phyloP scores from a whole-genome alignment of 2,797 vertebrate species.

The Gymnodraco acuticeps region DNA sequence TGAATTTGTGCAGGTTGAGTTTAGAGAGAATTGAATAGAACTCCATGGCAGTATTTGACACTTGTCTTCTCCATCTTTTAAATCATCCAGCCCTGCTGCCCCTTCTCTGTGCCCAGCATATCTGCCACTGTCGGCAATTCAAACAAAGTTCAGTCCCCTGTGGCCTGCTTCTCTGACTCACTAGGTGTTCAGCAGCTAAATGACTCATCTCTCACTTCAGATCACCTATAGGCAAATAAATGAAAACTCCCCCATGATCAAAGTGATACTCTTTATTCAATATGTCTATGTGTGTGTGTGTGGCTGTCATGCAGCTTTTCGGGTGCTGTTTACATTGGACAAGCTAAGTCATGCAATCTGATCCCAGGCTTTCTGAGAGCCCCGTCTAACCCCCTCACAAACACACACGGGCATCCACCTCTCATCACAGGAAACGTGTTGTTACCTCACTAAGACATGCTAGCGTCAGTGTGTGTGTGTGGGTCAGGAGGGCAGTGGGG shows the following conservation, averaged over 20 bases:
- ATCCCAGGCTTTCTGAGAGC: conserved; percentile 64
- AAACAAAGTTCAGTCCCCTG: conserved; percentile 49
- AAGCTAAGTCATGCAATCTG: conserved; percentile 79
- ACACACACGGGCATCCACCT: conserved; percentile 63
- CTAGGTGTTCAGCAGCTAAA: conserved; percentile 53
- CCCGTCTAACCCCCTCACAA: conserved; percentile 36
- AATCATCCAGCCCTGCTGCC: conserved; percentile 31
- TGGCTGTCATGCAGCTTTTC: conserved; percentile 28
- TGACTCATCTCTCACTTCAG: conserved; percentile 40
- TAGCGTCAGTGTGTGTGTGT: conserved; percentile 77
- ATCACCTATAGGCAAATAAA: conserved; percentile 32
- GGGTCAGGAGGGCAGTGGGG: conserved; percentile 68
- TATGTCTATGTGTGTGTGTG: conserved; percentile 34
- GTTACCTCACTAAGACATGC: conserved; percentile 84
- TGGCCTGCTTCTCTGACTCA: conserved; percentile 49
- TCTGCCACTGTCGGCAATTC: conserved; percentile 52
- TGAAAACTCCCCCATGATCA: conserved; percentile 56
- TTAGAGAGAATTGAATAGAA: conserved; percentile 31
- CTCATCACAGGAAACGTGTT: conserved; percentile 77
- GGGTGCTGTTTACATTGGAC: conserved; percentile 77
- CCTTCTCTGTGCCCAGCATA: conserved; percentile 41
- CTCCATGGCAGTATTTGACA: conserved; percentile 9
- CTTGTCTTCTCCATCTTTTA: conserved; percentile 17
- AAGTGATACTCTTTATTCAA: conserved; percentile 50
- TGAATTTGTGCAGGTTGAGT: conserved; percentile 1